Conservation (phyloP, 2,888 invertebrate genomes). For the Leptothorax acervorum region DNA sequence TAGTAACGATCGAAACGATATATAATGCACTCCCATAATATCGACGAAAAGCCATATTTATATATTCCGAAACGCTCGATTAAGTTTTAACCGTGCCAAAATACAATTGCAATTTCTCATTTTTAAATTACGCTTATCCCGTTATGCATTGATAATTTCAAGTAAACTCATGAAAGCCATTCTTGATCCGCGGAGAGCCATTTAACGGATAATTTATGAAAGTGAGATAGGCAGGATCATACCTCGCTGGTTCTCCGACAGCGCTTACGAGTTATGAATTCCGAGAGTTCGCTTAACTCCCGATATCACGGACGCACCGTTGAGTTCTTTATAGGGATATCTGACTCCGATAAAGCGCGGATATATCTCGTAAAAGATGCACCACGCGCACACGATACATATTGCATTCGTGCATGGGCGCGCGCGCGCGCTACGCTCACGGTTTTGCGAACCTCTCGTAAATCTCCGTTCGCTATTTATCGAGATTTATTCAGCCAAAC, state of each 20-base stretch:
- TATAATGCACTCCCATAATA: neutral
- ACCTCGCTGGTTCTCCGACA: neutral
- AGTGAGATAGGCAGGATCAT: neutral
- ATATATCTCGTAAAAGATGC: slow-evolving; percentile 50
- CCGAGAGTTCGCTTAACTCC: slow-evolving; percentile 48
- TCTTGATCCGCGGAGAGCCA: slow-evolving; percentile 3
- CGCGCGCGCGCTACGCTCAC: neutral
- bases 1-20: neutral
- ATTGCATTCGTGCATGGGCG: slow-evolving; percentile 32
- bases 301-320: slow-evolving; percentile 44
- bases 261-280: slow-evolving; percentile 47
- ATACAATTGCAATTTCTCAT: neutral
- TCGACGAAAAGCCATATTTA: neutral
- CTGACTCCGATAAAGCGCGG: slow-evolving; percentile 39
- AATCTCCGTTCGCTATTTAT: slow-evolving; percentile 52
- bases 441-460: slow-evolving; percentile 38
- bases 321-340: slow-evolving; percentile 52
- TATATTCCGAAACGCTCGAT: neutral
- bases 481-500: slow-evolving; percentile 54
- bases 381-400: slow-evolving; percentile 46
- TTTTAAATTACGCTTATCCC: neutral
- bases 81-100: neutral
- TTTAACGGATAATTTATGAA: slow-evolving; percentile 46
- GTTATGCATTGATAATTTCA: slow-evolving; percentile 8
- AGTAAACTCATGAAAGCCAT: slow-evolving; percentile 10